Conservation (phyloP, 2,113 vertebrate species). For the Pogona vitticeps region DNA sequence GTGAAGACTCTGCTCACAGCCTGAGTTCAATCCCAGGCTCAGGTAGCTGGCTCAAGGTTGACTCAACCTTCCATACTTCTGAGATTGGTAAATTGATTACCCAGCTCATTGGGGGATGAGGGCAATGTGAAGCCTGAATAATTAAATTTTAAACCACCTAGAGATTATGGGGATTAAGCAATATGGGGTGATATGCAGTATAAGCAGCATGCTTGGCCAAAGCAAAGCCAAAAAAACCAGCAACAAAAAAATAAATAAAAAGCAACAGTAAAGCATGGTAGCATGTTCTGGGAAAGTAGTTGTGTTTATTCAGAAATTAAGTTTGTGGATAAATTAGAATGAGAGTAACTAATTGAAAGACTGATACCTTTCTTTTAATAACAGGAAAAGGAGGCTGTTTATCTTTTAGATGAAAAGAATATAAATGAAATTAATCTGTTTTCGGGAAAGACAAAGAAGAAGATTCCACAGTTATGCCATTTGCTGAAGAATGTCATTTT, state of each 20-base stretch:
- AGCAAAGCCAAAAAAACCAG: no score
- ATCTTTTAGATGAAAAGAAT: conserved; percentile 86
- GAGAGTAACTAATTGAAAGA: neutral
- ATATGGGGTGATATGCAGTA: no score
- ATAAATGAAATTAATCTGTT: conserved; percentile 90
- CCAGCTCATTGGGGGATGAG: no score
- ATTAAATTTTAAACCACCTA: neutral
- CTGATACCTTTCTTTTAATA: conserved; percentile 21
- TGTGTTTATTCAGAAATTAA: neutral
- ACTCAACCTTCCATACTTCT: no score
- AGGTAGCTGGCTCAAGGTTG: no score
- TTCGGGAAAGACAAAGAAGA: conserved; percentile 90
- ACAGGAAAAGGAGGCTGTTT: conserved; percentile 92
- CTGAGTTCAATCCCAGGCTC: no score
- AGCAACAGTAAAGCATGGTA: no score
- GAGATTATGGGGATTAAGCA: neutral
- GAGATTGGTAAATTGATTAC: no score
- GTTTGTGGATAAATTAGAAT: neutral
- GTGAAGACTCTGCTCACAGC: no score
- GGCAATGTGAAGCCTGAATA: no score
- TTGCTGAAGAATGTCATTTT: conserved; percentile 83
- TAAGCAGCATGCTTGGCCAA: no score
- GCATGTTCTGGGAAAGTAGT: neutral
- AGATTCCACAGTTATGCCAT: conserved; percentile 83
- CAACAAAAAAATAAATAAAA: no score